Base-by-base conservation (phyloP, 2,888 invertebrate genomes). In the Kryphioiulus occultus region DNA sequence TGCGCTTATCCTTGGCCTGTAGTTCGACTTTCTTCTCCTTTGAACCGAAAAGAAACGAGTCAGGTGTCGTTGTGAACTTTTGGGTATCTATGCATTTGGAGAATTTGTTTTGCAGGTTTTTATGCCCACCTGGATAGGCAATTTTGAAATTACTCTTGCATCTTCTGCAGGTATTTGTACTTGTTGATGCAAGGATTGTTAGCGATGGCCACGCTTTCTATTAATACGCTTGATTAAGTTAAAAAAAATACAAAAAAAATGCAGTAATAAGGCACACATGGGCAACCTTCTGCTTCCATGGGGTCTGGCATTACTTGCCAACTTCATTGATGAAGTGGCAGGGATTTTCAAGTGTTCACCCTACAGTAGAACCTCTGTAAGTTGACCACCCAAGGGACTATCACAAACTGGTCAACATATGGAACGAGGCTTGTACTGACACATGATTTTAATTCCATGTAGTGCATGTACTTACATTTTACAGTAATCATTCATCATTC, bases 1-100 rank as follows among this genome's bases (percentile, higher is more conserved):
- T 85, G 22, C 39, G 85, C 85, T 85, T 85, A 85, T 39, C 85
- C 84, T 7, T 59, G 59, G 59, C 59, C 53, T 53, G 53, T 53
- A 19, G 53, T 19, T 26, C 3, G 68, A 22, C 68, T 78, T 78
- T 30, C 78, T 78, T 78, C 12, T 78, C 78, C 30, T 17, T 78
- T 78, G 78, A 78, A 78, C 78, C 78, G 78, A 78, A 78, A 78
- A 78, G 78, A 78, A 78, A 30, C 30, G 78, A 30, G 78, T 78
- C 78, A 78, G 78, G 78, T 78, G 78, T 78, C 78, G 30, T 30
- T 30, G 30, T 78, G 78, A 78, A 78, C 78, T 78, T 78, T 78
- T 30, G 15, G 7, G 78, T 30, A 30, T 78, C 78, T 30, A 78
- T 78, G 78, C 78, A 30, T 30, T 78, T 78, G 17, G 30, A 15